phyloP scores from a whole-genome alignment of 2,888 invertebrate species.

The Sthenelais limicola region DNA sequence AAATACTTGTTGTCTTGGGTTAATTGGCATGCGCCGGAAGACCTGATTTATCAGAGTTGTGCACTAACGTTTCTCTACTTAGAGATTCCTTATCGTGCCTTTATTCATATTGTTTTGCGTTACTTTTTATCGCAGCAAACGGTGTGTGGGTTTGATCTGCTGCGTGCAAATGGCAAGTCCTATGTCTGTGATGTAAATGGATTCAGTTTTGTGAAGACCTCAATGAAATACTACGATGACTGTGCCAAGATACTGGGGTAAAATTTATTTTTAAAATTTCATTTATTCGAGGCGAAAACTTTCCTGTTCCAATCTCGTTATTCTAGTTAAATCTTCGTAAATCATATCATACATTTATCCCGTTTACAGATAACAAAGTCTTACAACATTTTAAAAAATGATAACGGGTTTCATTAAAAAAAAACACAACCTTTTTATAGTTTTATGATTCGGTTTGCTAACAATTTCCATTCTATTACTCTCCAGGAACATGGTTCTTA shows the following conservation, averaged over 20 bases:
- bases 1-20: not conserved
- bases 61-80: too few species aligned
- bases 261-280: slow-evolving; percentile 45
- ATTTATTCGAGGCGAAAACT: too few species aligned
- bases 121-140: slow-evolving; percentile 80
- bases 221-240: slow-evolving; percentile 99
- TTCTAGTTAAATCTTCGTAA: too few species aligned
- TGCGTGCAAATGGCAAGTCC: slow-evolving; percentile 97
- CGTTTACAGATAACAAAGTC: not conserved
- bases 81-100: not conserved
- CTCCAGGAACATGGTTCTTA: slow-evolving; percentile 88
- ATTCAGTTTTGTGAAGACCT: slow-evolving; percentile 99
- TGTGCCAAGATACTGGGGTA: slow-evolving; percentile 89
- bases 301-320: too few species aligned
- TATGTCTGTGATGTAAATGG: slow-evolving; percentile 99
- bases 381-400: not conserved
- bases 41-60: not conserved
- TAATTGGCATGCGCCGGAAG: not conserved
- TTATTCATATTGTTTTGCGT: not conserved
- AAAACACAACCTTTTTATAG: not conserved
- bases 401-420: not conserved
- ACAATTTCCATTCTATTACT: not conserved
- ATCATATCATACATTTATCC: too few species aligned
- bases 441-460: not conserved
- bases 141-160: slow-evolving; percentile 98